A percentile compares a stretch with the other conserved stretches of the same genome.
Conservation (phyloP, 2,113 vertebrate genomes). For the Gyps fulvus region DNA sequence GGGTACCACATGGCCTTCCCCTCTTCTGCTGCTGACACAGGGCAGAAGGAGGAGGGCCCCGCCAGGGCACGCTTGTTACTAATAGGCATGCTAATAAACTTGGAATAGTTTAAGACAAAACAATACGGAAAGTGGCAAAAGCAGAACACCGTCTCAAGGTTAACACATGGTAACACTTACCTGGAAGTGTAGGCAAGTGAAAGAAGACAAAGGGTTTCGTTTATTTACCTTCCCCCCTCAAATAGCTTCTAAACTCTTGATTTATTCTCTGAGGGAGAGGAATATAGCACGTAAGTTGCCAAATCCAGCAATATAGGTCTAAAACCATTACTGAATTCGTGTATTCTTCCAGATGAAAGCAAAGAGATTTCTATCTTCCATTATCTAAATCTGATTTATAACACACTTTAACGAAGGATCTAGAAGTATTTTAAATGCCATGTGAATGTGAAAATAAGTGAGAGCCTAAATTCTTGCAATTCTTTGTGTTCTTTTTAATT, state of each 20-base stretch:
- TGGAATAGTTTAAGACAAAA: background rate
- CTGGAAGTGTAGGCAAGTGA: background rate
- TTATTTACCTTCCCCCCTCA: background rate
- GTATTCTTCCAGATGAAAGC: background rate
- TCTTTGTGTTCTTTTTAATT: background rate
- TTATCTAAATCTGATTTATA: background rate
- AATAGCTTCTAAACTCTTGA: background rate
- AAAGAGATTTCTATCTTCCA: background rate
- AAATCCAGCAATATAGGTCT: background rate
- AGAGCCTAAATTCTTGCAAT: background rate
- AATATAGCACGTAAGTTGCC: background rate
- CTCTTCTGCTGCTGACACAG: background rate
- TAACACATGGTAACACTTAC: background rate
- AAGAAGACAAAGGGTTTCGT: background rate
- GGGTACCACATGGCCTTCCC: background rate
- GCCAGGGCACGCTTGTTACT: background rate
- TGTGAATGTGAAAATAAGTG: background rate
- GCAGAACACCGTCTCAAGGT: background rate
- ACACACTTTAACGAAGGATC: background rate
- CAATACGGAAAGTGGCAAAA: background rate
- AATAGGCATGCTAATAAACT: background rate
- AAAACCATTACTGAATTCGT: background rate
- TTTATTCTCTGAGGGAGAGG: background rate
- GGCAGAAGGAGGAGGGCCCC: background rate
- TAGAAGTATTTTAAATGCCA: background rate